A percentile compares a stretch with the other conserved stretches of the same genome.
phyloP scores from a whole-genome alignment of 1,140 invertebrate genomes.

The Pseudoatta argentina region DNA sequence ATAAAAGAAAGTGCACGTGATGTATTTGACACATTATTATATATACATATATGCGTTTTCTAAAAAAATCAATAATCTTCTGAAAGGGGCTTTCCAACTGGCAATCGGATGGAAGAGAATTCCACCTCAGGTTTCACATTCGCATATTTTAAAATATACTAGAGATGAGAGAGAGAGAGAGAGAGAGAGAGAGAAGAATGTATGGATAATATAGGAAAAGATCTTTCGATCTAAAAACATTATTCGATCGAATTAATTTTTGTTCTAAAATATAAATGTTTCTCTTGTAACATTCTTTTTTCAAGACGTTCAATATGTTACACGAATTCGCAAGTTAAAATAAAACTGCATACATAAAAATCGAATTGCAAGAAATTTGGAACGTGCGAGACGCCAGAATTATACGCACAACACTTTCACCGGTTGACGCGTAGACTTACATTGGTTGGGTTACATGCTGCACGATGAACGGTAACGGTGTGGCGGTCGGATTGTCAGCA shows the following conservation, averaged over 20 bases:
- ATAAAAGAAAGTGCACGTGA: not conserved
- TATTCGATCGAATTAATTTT: not conserved
- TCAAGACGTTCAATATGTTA: not conserved
- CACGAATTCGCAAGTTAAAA: not conserved
- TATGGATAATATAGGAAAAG: not conserved
- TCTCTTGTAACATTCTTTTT: not conserved
- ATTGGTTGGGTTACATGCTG: conserved; percentile 62
- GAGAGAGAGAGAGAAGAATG: not conserved
- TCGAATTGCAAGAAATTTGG: conserved; percentile 26
- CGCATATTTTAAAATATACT: conserved; percentile 22
- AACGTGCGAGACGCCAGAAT: conserved; percentile 5
- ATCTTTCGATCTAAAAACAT: not conserved
- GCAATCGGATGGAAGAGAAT: conserved; percentile 39
- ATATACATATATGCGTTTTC: not conserved
- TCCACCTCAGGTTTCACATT: not conserved
- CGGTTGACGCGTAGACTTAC: conserved; percentile 48
- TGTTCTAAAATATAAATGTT: not conserved
- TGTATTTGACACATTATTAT: not conserved
- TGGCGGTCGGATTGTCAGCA: conserved; percentile 84
- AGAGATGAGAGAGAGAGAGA: not conserved
- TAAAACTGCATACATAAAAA: conserved; percentile 6
- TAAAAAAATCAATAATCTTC: conserved; percentile 20
- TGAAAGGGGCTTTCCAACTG: conserved; percentile 7
- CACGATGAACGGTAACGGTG: conserved; percentile 76
- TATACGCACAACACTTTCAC: conserved; percentile 47